Evolutionary conservation across 2,113 vertebrate genomes (phyloP).

Genomic region (Beaufortia kweichowensis): DNA sequence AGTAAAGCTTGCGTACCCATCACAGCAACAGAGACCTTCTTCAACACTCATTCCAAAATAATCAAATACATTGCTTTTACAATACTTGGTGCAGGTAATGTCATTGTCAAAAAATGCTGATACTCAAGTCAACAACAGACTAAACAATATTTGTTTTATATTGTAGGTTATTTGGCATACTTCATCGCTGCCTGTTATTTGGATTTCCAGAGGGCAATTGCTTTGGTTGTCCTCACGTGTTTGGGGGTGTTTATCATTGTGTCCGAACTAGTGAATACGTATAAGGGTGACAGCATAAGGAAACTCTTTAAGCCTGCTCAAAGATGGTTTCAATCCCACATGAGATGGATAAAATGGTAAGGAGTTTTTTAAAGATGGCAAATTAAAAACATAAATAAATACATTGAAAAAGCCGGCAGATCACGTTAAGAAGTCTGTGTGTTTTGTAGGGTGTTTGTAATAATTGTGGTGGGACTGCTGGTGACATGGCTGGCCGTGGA

Average conservation of each 20-base stretch:
- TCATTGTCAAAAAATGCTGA: no score
- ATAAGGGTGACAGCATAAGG: slow-evolving; percentile 72
- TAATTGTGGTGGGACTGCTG: slow-evolving; percentile 71
- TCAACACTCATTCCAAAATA: slow-evolving; percentile 65
- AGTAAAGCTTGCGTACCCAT: slow-evolving; percentile 67
- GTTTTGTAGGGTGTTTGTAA: slow-evolving; percentile 78
- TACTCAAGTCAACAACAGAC: neutral
- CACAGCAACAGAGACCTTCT: slow-evolving; percentile 64
- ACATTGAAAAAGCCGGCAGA: no score
- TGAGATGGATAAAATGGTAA: slow-evolving; percentile 88
- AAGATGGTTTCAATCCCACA: slow-evolving; percentile 65
- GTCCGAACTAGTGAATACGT: slow-evolving; percentile 73
- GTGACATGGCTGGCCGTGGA: slow-evolving; percentile 82
- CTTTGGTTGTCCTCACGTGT: slow-evolving; percentile 81
- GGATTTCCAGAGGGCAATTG: slow-evolving; percentile 81
- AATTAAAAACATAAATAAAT: no score
- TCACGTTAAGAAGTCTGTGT: slow-evolving; percentile 5
- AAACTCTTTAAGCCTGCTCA: slow-evolving; percentile 62
- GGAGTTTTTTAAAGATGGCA: neutral
- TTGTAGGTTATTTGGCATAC: slow-evolving; percentile 82
- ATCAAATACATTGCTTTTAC: slow-evolving; percentile 67
- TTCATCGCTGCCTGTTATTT: slow-evolving; percentile 85
- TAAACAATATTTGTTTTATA: slow-evolving; percentile 32
- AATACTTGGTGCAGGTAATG: slow-evolving; percentile 72
- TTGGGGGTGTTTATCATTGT: slow-evolving; percentile 67